Percentiles rank a stretch among this genome's conserved stretches.
These are phyloP conservation scores for Nemapogon koenigi DNA, from an alignment of 2,888 invertebrate species.

Conservation along the genomic window DNA sequence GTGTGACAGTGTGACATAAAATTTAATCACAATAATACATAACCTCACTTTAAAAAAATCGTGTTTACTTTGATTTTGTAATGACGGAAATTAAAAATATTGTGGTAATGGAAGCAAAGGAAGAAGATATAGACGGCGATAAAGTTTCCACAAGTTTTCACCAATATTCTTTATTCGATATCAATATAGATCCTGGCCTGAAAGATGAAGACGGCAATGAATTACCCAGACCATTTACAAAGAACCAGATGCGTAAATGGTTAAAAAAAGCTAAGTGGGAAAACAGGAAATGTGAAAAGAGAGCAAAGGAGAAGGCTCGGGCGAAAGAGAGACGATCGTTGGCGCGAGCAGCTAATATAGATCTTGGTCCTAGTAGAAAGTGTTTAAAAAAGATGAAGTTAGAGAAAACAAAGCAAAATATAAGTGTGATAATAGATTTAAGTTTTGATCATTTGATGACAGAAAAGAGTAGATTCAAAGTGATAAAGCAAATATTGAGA, in stretches of 20 bases:
- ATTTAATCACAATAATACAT: no score
- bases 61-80: no score
- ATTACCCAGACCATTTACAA: slow-evolving; percentile 56
- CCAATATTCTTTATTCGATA: slow-evolving; percentile 44
- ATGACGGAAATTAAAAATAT: no score
- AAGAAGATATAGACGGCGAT: no score
- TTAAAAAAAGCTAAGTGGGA: slow-evolving; percentile 77
- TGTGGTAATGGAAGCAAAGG: no score
- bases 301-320: slow-evolving; percentile 74
- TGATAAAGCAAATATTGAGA: slow-evolving; percentile 87
- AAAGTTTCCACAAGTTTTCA: slow-evolving; percentile 24
- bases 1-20: no score
- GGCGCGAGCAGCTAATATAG: slow-evolving; percentile 74
- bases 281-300: slow-evolving; percentile 71
- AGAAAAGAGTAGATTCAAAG: slow-evolving; percentile 85
- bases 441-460: slow-evolving; percentile 93
- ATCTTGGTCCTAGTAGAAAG: slow-evolving; percentile 81
- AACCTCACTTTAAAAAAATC: no score
- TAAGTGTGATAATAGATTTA: slow-evolving; percentile 83
- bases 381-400: slow-evolving; percentile 76
- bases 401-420: slow-evolving; percentile 71
- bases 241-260: slow-evolving; percentile 72
- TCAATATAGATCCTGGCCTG: slow-evolving; percentile 48
- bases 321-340: slow-evolving; percentile 72
- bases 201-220: slow-evolving; percentile 51